Conservation (phyloP, 2,797 vertebrate genomes). For the Falco cherrug region DNA sequence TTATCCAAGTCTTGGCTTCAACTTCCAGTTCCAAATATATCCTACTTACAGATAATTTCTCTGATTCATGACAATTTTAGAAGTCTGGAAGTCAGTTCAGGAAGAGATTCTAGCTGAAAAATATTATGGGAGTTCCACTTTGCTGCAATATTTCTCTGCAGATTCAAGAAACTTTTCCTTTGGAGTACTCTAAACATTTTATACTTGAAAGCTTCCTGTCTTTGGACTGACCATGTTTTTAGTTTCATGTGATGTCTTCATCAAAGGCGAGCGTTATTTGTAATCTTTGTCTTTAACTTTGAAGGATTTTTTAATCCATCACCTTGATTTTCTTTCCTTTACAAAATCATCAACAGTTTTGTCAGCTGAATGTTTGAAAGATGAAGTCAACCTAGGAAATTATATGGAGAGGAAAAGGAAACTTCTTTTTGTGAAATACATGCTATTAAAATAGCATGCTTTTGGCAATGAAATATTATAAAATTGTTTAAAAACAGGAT, state of each 20-base stretch:
- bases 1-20: neutral
- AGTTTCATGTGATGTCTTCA: neutral
- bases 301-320: neutral
- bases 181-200: neutral
- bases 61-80: neutral
- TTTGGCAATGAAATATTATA: neutral
- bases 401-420: neutral
- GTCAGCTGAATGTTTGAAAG: neutral
- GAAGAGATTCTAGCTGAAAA: neutral
- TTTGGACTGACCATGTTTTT: neutral
- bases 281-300: neutral
- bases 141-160: neutral
- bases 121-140: neutral
- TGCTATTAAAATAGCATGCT: neutral
- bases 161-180: neutral
- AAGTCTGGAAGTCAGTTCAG: neutral
- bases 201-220: neutral
- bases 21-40: neutral
- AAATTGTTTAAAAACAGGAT: neutral
- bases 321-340: neutral
- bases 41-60: neutral
- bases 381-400: neutral
- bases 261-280: neutral
- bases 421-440: neutral
- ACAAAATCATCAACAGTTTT: neutral